Evolutionary conservation across 2,797 vertebrate genomes (phyloP).

Genomic region (Ptychadena robeensis): DNA sequence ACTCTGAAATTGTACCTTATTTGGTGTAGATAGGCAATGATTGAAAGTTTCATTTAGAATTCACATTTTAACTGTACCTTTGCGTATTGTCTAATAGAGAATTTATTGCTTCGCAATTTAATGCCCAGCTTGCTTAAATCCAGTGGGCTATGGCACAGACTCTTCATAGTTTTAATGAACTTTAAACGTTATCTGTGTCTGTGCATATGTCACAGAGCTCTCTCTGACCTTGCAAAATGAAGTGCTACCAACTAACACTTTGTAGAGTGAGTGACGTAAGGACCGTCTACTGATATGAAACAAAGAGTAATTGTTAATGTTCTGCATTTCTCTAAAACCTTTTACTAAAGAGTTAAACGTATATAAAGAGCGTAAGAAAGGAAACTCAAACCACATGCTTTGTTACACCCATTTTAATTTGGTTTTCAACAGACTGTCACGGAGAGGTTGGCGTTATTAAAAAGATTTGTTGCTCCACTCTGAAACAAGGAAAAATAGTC

Average conservation of each 20-base stretch:
- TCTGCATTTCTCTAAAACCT: slow-evolving; percentile 63
- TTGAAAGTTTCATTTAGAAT: slow-evolving; percentile 38
- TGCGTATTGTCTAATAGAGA: slow-evolving; percentile 34
- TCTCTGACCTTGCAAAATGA: slow-evolving; percentile 72
- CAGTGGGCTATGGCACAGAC: slow-evolving; percentile 15
- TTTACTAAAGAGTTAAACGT: slow-evolving; percentile 73
- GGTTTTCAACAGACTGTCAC: slow-evolving; percentile 78
- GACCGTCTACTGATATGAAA: slow-evolving; percentile 68
- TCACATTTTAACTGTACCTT: slow-evolving; percentile 27
- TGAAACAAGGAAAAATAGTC: slow-evolving; percentile 76
- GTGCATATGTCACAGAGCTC: slow-evolving; percentile 65
- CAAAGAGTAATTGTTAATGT: slow-evolving; percentile 72
- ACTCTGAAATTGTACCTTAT: not conserved
- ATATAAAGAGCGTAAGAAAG: slow-evolving; percentile 68
- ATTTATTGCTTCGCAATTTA: slow-evolving; percentile 47
- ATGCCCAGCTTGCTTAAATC: slow-evolving; percentile 25
- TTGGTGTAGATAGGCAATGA: slow-evolving; percentile 40
- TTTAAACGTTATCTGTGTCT: slow-evolving; percentile 52
- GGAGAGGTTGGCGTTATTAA: slow-evolving; percentile 82
- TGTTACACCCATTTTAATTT: slow-evolving; percentile 78
- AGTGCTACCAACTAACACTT: slow-evolving; percentile 70
- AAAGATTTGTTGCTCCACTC: slow-evolving; percentile 74
- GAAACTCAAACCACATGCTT: slow-evolving; percentile 79
- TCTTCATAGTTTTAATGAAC: slow-evolving; percentile 43
- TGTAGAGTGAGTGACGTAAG: slow-evolving; percentile 64